These are phyloP conservation scores for Vulpes vulpes DNA, from an alignment of 2,113 vertebrate species.

Conservation along the genomic window DNA sequence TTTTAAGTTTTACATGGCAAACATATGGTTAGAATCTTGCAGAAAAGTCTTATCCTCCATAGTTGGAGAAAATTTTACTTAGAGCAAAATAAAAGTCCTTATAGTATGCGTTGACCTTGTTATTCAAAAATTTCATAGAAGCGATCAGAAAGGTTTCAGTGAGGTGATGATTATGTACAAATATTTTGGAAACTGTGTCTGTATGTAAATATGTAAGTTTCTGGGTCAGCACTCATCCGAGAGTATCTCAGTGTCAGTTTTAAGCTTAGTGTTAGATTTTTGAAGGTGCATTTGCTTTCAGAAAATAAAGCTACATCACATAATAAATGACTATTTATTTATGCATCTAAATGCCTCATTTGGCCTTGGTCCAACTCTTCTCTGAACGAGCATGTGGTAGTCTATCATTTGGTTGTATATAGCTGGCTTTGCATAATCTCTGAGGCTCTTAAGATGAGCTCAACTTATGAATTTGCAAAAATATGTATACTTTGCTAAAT, in stretches of 20 bases:
- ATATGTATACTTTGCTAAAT: conserved; percentile 56
- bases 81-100: conserved; percentile 47
- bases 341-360: conserved; percentile 45
- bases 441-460: conserved; percentile 37
- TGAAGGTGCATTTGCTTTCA: conserved; percentile 24
- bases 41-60: neutral
- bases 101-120: neutral
- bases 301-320: conserved; percentile 29
- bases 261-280: conserved; percentile 50
- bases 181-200: conserved; percentile 38
- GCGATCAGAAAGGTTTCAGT: conserved; percentile 2
- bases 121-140: conserved; percentile 25
- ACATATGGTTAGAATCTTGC: neutral
- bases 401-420: neutral
- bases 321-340: conserved; percentile 58
- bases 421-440: conserved; percentile 55
- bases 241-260: neutral
- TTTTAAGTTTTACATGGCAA: conserved; percentile 25
- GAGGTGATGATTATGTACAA: neutral
- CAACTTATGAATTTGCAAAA: conserved; percentile 53
- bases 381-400: neutral
- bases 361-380: neutral
- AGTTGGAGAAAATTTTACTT: conserved; percentile 50
- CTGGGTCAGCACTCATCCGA: conserved; percentile 38
- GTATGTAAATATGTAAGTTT: conserved; percentile 49